Conservation (phyloP, 1,140 invertebrate species). For the Heliconius eleuchia region DNA sequence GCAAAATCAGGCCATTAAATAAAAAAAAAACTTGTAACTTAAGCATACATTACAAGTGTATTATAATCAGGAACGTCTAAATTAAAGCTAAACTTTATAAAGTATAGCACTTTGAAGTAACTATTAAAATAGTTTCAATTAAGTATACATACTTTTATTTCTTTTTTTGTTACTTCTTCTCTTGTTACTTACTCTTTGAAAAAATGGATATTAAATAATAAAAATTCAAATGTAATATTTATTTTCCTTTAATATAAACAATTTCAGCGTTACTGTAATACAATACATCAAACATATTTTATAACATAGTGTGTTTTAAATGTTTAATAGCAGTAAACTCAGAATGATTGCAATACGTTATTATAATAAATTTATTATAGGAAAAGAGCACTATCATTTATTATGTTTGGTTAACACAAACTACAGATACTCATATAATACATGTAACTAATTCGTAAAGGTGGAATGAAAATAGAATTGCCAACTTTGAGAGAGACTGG, state of each 20-base stretch:
- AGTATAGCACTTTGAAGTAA: too few species aligned
- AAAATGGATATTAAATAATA: neutral
- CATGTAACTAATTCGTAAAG: slow-evolving; percentile 35
- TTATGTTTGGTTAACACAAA: slow-evolving; percentile 45
- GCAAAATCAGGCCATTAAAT: too few species aligned
- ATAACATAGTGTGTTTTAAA: slow-evolving; percentile 30
- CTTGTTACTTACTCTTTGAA: neutral
- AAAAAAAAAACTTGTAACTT: too few species aligned
- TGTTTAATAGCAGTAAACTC: slow-evolving; percentile 22
- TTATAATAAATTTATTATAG: slow-evolving; percentile 40
- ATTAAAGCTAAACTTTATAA: too few species aligned
- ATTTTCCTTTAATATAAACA: slow-evolving; percentile 40
- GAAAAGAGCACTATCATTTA: slow-evolving; percentile 47
- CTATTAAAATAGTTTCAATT: too few species aligned
- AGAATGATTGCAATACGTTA: slow-evolving; percentile 32
- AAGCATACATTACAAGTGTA: too few species aligned
- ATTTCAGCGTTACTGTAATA: slow-evolving; percentile 32
- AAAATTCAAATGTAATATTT: slow-evolving; percentile 17
- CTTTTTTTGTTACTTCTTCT: too few species aligned
- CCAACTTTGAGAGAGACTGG: neutral
- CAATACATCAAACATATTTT: slow-evolving; percentile 21
- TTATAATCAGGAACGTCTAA: too few species aligned
- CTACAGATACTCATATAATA: slow-evolving; percentile 40
- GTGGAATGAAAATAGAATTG: slow-evolving; percentile 36
- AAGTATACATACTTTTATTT: too few species aligned